Evolutionary conservation across 2,888 invertebrate genomes (phyloP), one percentile per base, ranked within the genome.

Genomic region (Synergus gifuensis): DNA sequence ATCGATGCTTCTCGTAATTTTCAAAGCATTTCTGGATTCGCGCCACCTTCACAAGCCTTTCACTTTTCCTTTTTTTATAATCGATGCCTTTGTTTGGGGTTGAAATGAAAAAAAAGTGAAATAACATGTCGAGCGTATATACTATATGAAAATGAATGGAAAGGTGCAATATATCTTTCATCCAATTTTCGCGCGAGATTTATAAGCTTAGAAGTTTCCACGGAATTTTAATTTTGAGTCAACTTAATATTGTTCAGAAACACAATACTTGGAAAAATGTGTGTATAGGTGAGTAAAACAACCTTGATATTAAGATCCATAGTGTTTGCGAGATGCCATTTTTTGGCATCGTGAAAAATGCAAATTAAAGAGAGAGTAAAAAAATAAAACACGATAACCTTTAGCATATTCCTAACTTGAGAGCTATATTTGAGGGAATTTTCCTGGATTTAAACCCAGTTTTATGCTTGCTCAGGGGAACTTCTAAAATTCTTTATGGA

Each of bases 1-100:
- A 73, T 73, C 73, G 54, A 73, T 73, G 73, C 40, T n/a, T 4
- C 54, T 73, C 73, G 73, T 73, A 73, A 73, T 73, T 73, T 36
- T 54, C 36, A 54, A 54, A 54, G 54, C 16, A 73, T 73, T 54
- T 36, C 73, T 73, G 54, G 54, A 73, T 54, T 73, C 73, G 73
- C 54, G 49, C 36, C 36, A 73, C 73, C 36, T 69, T 69, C 49
- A 49, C 28, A 16, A 36, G 49, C 36, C 28, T 54, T 54, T 73
- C n/a, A 4, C 16, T 73, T 73, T 46, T 49, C 16, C 22, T 69
- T 11, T 36, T 16, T 64, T 8, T 3, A n/a, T 0, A 40, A 42
- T 42, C 12, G n/a, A n/a, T 67, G 5, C 28, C 14, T 36, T 28
- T 63, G 36, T 5, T 8, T 40, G 16, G 2, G 7, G 64, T 2